These are phyloP conservation scores for Cataglyphis albicans DNA, from an alignment of 2,888 invertebrate genomes.

Conservation along the genomic window DNA sequence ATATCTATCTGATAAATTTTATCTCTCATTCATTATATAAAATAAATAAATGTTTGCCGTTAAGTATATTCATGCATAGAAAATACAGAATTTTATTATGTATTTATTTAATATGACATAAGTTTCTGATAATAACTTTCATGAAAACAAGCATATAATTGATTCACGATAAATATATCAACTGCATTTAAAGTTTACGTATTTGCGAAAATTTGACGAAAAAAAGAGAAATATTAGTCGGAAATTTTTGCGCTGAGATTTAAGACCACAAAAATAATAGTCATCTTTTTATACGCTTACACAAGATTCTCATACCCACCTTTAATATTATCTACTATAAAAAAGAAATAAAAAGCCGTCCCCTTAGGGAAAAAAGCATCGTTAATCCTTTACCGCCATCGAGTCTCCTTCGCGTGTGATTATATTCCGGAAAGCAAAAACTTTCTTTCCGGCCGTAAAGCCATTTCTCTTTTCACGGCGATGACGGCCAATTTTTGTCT, in stretches of 20 bases:
- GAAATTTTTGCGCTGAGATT: neutral
- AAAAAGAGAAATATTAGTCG: neutral
- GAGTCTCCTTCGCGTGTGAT: neutral
- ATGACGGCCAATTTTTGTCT: conserved; percentile 52
- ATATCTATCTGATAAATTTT: neutral
- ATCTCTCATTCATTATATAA: conserved; percentile 10
- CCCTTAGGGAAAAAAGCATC: neutral
- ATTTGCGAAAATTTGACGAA: neutral
- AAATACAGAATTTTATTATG: neutral
- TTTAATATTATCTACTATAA: neutral
- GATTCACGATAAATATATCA: neutral
- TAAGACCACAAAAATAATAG: neutral
- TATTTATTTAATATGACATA: neutral
- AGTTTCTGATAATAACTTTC: neutral
- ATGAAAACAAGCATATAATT: neutral
- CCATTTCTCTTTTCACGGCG: neutral
- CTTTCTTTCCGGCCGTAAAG: neutral
- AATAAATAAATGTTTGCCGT: conserved; percentile 9
- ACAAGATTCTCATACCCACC: neutral
- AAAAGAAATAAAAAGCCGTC: neutral
- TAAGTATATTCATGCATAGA: neutral
- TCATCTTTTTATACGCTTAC: neutral
- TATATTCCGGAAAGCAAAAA: conserved; percentile 16
- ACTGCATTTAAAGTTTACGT: neutral
- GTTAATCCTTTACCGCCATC: neutral